Base-by-base conservation (phyloP, 2,113 vertebrate species). In the Mirza zaza region DNA sequence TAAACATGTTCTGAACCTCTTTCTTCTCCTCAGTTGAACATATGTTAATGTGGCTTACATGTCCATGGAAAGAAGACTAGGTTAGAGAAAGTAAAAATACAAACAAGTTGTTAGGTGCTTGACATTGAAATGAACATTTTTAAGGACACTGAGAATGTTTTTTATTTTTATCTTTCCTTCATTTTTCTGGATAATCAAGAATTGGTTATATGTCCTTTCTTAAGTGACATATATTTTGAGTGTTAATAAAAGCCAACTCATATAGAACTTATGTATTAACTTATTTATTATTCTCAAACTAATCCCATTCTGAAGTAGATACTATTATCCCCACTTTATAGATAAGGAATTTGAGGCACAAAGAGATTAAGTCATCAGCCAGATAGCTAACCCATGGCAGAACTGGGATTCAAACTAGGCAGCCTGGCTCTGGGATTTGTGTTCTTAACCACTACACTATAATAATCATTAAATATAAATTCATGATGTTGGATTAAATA, bases 121-220 rank as follows among this genome's bases (percentile, higher is more conserved):
- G 32, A 91, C 15, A 10, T 63, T 80, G 55, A 92, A 94, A 68
- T 93, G 32, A 52, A 77, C 23, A 68, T n/a, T 65, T 94, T 87
- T 45, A 91, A 95, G 68, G 45, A 52, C 8, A 18, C 57, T 23
- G 59, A 94, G 17, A 84, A 39, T 83, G 14, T 29, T 77, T 27
- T 57, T 92, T 85, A 59, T 65, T 93, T 86, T 90, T 86, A 71
- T n/a, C 29, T 80, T 87, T 77, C 34, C n/a, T 5, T 84, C 11
- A 85, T 93, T 85, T 96, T 81, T 81, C 34, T 83, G n/a, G 25
- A 50, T 97, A 86, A 79, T 21, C 25, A 73, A 71, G n/a, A 81
- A 67, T 90, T 83, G 67, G 10, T 76, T 90, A 23, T 59, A 21
- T 48, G 8, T 70, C 27, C 36, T 65, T 50, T 90, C 65, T 67